Percentiles rank a stretch among this genome's conserved stretches.
phyloP scores from a whole-genome alignment of 2,113 vertebrate genomes.

The Pollachius pollachius region DNA sequence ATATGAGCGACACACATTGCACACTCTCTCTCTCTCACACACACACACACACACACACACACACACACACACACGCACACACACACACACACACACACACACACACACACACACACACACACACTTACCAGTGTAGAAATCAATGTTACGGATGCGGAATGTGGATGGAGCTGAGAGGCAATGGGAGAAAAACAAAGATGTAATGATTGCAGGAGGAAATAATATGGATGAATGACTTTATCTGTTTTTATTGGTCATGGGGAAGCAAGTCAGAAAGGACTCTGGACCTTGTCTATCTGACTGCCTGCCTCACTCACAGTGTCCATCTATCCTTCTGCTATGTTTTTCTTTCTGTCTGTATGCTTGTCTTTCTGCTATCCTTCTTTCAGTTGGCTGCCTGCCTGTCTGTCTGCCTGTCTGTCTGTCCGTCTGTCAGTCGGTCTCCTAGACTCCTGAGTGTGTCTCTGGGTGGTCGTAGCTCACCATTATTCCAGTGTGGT shows the following conservation, averaged over 20 bases:
- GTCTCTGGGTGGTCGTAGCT: too few species aligned
- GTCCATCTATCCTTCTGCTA: not conserved
- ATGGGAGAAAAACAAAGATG: constrained; percentile 34
- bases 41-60: constrained; percentile 1
- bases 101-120: not conserved
- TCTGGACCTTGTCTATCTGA: not conserved
- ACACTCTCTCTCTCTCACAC: not conserved
- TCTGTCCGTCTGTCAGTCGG: not conserved
- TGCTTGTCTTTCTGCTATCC: not conserved
- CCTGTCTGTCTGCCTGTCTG: not conserved
- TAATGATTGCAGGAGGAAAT: constrained; percentile 2
- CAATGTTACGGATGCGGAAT: constrained; percentile 80
- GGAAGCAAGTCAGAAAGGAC: not conserved
- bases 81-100: not conserved
- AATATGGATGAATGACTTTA: not conserved
- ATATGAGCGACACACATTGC: too few species aligned
- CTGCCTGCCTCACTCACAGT: not conserved
- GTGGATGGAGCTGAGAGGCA: constrained; percentile 78
- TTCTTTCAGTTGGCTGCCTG: not conserved
- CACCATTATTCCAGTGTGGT: too few species aligned
- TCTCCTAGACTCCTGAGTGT: not conserved
- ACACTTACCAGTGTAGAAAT: constrained; percentile 84
- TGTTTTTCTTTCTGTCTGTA: not conserved
- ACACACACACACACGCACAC: not conserved
- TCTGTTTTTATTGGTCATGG: not conserved